A percentile compares a stretch with the other conserved stretches of the same genome.
These are phyloP conservation scores for Himalopsyche kuldschensis DNA, from an alignment of 2,888 invertebrate genomes.

Conservation along the genomic window DNA sequence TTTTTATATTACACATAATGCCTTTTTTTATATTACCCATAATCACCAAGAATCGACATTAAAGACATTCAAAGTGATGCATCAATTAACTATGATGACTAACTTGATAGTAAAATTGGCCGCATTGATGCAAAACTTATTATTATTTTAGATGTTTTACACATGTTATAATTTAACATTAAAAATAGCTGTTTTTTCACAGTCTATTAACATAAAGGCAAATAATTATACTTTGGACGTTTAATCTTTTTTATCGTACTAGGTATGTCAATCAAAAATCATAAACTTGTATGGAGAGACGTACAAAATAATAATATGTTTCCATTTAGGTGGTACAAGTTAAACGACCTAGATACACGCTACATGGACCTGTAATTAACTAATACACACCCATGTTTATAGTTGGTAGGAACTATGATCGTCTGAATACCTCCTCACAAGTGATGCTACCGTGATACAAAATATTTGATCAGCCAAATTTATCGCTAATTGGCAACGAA, in stretches of 20 bases:
- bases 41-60: too few species aligned
- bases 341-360: constrained; percentile 23
- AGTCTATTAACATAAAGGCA: not conserved
- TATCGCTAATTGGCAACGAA: not conserved
- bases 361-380: constrained; percentile 24
- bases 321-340: not conserved
- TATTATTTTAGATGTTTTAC: too few species aligned
- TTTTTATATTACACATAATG: too few species aligned
- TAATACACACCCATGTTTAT: constrained; percentile 21
- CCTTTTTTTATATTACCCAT: too few species aligned
- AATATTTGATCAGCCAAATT: not conserved
- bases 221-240: not conserved
- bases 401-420: constrained; percentile 1
- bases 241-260: not conserved
- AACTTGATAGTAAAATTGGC: too few species aligned
- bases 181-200: not conserved
- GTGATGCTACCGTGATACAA: not conserved
- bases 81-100: too few species aligned
- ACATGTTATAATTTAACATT: not conserved
- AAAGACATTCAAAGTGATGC: too few species aligned
- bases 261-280: not conserved
- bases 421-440: not conserved
- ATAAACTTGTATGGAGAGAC: not conserved
- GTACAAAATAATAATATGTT: not conserved
- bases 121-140: too few species aligned